These are phyloP conservation scores for Isotomurus palustris DNA, from an alignment of 2,888 invertebrate species.

Conservation along the genomic window DNA sequence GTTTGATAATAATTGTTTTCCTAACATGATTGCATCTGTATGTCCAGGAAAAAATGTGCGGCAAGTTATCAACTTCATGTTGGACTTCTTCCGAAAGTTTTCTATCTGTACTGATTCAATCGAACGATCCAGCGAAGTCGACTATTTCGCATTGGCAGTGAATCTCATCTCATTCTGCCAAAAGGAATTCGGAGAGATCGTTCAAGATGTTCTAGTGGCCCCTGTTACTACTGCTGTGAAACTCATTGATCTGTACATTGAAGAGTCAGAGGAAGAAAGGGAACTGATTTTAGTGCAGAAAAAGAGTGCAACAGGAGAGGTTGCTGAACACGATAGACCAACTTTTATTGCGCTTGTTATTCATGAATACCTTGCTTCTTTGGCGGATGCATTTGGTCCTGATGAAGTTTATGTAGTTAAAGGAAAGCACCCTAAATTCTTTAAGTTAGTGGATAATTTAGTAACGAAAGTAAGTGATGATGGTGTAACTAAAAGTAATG, in stretches of 20 bases:
- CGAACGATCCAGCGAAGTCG: constrained; percentile 24
- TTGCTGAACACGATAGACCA: constrained; percentile 24
- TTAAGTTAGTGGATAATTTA: too few relatives aligned
- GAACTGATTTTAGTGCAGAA: background rate
- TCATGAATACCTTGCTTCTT: constrained; percentile 33
- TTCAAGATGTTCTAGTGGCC: constrained; percentile 19
- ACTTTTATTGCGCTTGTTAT: constrained; percentile 28
- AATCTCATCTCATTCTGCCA: constrained; percentile 37
- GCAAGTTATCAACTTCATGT: background rate
- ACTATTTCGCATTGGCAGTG: constrained; percentile 37
- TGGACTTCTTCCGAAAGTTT: constrained; percentile 24
- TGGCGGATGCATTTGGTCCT: constrained; percentile 32
- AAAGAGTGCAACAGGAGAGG: constrained; percentile 11
- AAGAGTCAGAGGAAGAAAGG: constrained; percentile 14
- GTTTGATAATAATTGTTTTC: constrained; percentile 1
- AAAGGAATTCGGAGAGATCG: constrained; percentile 4
- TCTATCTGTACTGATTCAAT: constrained; percentile 28
- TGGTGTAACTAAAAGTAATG: too few relatives aligned
- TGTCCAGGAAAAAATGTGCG: background rate
- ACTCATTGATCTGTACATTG: constrained; percentile 18
- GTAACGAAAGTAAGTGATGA: too few relatives aligned
- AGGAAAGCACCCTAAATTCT: too few relatives aligned
- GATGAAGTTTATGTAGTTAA: too few relatives aligned
- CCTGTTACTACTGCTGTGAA: constrained; percentile 30
- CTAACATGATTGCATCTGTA: background rate